Percentiles rank a stretch among this genome's conserved stretches.
phyloP scores from a whole-genome alignment of 1,140 invertebrate species.

The Akabosia matsudoensis region DNA sequence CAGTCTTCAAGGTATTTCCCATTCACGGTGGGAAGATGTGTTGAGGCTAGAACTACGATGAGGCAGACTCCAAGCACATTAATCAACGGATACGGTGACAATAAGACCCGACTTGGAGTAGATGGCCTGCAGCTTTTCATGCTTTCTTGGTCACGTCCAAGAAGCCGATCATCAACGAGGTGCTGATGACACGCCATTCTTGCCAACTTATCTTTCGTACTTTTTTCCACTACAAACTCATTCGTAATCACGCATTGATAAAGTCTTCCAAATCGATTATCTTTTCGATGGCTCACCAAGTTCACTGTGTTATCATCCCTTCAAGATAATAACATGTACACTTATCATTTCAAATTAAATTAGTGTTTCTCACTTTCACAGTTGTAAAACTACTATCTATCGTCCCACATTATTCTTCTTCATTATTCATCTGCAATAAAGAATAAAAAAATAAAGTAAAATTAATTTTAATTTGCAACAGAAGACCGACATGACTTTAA shows the following conservation, averaged over 20 bases:
- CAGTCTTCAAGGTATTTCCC: constrained; percentile 44
- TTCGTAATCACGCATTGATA: not conserved
- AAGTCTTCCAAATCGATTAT: not conserved
- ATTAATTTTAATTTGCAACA: not conserved
- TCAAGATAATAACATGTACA: too few species aligned
- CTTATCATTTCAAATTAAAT: too few species aligned
- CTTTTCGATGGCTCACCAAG: too few species aligned
- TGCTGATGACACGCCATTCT: constrained; percentile 15
- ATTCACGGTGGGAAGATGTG: not conserved
- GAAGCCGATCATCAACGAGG: not conserved
- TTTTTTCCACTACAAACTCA: not conserved
- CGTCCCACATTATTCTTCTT: not conserved
- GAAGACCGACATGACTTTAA: not conserved
- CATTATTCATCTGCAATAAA: not conserved
- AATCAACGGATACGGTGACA: not conserved
- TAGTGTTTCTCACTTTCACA: not conserved
- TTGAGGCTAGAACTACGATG: not conserved
- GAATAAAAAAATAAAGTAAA: not conserved
- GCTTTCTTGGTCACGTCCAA: not conserved
- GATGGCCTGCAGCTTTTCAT: not conserved
- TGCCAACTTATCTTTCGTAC: not conserved
- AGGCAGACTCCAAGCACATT: not conserved
- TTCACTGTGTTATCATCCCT: too few species aligned
- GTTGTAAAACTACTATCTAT: not conserved
- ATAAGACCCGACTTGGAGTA: not conserved